Base-by-base conservation (phyloP, 2,888 invertebrate species). In the Mamestra brassicae region DNA sequence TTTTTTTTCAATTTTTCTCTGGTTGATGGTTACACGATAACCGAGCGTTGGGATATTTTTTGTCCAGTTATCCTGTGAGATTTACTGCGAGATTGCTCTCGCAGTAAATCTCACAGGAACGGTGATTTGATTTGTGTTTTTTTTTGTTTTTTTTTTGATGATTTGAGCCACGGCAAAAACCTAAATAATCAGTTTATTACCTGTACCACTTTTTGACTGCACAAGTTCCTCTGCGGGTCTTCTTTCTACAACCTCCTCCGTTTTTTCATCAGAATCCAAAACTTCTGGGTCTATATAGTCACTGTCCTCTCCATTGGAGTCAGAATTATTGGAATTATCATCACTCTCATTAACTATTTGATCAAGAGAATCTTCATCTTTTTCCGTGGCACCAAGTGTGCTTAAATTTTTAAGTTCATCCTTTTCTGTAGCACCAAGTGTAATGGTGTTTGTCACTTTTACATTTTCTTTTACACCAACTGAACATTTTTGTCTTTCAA, bases 131-230 rank as follows among this genome's bases (percentile, higher is more conserved):
- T 26, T 26, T 26, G 26, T 26, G 26, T 26, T 26, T 26, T 26
- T 26, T 26, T 26, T 26, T 26, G 26, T 26, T 26, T 26, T 26
- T 26, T 26, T 26, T 26, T 26, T 26, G 26, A 26, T 26, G 26
- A 26, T 26, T 26, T 26, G 26, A 26, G 26, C 26, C 26, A 26
- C 38, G 4, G 52, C 6, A 7, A 54, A n/a, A 52, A 54, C 0
- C n/a, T 52, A n/a, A 0, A 3, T n/a, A 54, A 7, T 5, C 54
- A 54, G 8, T 42, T 55, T 26, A 15, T 36, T 80, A 80, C 83
- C 78, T 69, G 61, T 6, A 58, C 5, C 38, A 61, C 4, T 0
- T 61, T 71, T 68, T 3, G 8, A 54, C 26, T 64, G 68, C 26
- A 57, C 10, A 11, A 26, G 38, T 11, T 10, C 67, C 13, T n/a